Conservation (phyloP, 2,888 invertebrate genomes). For the Synergus japonicus region DNA sequence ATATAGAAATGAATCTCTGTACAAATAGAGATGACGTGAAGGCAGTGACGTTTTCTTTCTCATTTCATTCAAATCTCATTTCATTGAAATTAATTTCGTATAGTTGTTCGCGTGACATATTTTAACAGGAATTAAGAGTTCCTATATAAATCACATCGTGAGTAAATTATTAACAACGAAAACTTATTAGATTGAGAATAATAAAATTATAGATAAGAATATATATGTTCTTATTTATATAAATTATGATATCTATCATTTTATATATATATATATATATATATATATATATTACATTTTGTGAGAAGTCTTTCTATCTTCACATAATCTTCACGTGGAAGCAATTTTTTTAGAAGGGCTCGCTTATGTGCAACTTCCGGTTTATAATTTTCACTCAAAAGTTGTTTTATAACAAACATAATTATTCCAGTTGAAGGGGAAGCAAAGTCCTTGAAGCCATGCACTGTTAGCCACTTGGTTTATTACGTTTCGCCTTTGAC, state of each 20-base stretch:
- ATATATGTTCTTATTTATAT: not conserved
- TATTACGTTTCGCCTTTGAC: not conserved
- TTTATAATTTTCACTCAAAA: not conserved
- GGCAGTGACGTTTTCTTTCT: not conserved
- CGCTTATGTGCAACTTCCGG: not conserved
- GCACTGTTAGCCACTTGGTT: not conserved
- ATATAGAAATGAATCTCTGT: not conserved
- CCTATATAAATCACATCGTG: not conserved
- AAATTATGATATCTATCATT: not conserved
- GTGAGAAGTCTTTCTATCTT: not conserved
- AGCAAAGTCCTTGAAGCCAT: constrained; percentile 13
- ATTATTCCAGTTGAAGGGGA: not conserved
- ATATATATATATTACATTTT: too few species aligned
- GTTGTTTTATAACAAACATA: not conserved
- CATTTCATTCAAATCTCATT: not conserved
- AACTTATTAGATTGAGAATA: not conserved
- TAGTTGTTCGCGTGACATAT: not conserved
- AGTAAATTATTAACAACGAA: not conserved
- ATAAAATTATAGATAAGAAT: not conserved
- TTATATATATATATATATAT: too few species aligned
- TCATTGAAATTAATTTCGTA: not conserved
- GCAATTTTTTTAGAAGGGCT: not conserved
- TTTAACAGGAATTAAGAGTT: not conserved
- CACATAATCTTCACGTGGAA: not conserved
- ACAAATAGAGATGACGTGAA: not conserved